A percentile compares a stretch with the other conserved stretches of the same genome.
phyloP scores from a whole-genome alignment of 2,888 invertebrate genomes.

The Heteromurus nitidus region DNA sequence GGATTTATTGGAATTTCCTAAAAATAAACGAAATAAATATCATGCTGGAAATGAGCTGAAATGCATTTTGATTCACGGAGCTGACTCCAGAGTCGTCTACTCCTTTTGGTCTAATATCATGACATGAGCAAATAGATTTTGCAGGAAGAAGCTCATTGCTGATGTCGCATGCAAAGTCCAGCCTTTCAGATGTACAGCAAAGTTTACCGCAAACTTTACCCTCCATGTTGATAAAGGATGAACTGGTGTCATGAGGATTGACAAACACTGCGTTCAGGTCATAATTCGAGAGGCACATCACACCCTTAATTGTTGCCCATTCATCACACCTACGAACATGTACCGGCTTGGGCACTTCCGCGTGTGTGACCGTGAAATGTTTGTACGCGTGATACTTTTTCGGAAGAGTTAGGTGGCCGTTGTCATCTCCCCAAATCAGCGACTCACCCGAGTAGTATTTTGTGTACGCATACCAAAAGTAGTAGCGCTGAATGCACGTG shows the following conservation, averaged over 20 bases:
- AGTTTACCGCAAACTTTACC: neutral
- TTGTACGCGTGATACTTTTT: slow-evolving; percentile 61
- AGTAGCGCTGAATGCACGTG: slow-evolving; percentile 63
- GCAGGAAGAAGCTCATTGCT: neutral
- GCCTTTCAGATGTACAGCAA: neutral
- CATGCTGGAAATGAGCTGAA: too few species aligned
- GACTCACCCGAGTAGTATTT: slow-evolving; percentile 53
- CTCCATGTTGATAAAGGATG: neutral
- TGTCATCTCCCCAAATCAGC: slow-evolving; percentile 62
- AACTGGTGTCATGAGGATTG: neutral
- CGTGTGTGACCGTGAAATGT: slow-evolving; percentile 48
- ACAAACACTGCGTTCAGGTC: slow-evolving; percentile 33
- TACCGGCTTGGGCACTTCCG: neutral
- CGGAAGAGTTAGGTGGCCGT: slow-evolving; percentile 27
- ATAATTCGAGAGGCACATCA: slow-evolving; percentile 14
- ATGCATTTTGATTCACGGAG: too few species aligned
- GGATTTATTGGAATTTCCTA: too few species aligned
- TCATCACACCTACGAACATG: slow-evolving; percentile 26
- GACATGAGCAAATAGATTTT: neutral
- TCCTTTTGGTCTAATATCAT: neutral
- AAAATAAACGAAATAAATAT: too few species aligned
- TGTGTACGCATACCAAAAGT: slow-evolving; percentile 59
- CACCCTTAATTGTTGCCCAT: neutral
- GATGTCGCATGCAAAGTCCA: neutral
- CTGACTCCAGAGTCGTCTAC: too few species aligned